Conservation (phyloP, 2,113 vertebrate species). For the Shinisaurus crocodilurus region DNA sequence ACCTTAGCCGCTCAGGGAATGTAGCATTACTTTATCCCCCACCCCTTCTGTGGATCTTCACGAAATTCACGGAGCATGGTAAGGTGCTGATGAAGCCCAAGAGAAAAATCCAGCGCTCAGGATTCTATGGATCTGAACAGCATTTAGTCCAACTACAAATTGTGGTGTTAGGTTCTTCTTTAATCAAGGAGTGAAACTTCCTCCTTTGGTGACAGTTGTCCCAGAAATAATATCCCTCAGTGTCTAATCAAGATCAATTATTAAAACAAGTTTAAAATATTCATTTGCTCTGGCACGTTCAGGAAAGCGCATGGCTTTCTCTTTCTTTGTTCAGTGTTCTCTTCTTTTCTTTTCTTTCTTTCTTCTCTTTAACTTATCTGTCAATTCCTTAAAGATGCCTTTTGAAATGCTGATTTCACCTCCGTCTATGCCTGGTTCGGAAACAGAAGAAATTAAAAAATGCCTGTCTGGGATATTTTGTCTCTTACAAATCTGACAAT, state of each 20-base stretch:
- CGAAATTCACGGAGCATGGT: neutral
- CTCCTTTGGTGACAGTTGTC: neutral
- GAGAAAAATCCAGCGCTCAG: neutral
- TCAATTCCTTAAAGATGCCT: neutral
- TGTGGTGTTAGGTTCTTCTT: neutral
- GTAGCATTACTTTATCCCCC: neutral
- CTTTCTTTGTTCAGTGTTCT: neutral
- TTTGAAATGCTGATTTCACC: neutral
- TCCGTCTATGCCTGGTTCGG: neutral
- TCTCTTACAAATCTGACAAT: neutral
- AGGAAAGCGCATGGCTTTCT: neutral
- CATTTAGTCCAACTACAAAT: neutral
- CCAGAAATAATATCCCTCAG: neutral
- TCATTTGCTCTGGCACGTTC: neutral
- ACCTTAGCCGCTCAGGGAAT: too few species aligned
- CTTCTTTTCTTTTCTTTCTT: neutral
- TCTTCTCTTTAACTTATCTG: neutral
- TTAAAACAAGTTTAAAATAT: neutral
- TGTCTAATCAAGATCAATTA: constrained; percentile 13
- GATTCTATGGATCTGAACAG: neutral
- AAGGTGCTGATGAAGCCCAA: neutral
- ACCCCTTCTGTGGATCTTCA: neutral
- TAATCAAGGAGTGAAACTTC: neutral
- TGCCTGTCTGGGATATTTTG: neutral
- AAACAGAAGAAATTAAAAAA: neutral